Evolutionary conservation across 2,113 vertebrate species (phyloP), one percentile per base, ranked within the genome.

Genomic region (Azemiops feae): DNA sequence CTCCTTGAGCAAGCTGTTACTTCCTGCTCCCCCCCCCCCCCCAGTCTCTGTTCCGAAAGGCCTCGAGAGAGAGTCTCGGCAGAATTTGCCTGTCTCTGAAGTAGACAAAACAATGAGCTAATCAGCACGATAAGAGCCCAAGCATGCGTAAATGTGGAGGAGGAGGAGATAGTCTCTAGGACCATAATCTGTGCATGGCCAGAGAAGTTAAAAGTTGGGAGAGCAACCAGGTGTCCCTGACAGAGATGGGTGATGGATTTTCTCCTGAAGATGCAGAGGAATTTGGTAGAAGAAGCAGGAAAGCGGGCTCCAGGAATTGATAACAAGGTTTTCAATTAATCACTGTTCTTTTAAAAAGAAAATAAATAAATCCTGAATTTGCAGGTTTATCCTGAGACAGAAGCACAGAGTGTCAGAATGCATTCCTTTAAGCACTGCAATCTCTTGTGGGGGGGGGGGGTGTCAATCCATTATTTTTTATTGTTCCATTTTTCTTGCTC

Each of bases 61-160:
- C 87, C 58, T 81, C 60, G 5, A 11, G 16, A 11, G 16, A 34
- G 7, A 20, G 18, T 22, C 3, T 45, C 25, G 27, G 25, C 16
- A 85, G 52, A 2, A 53, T 39, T 85, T 23, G 25, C 16, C 87
- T 16, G 10, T 81, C 60, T 87, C 60, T 45, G 87, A 2, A 52
- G 87, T 34, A 92, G 92, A 92, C 92, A 57, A 89, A 92, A 92
- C 92, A 92, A 47, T n/a, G 10, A 47, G 58, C 64, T 85, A 55
- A 89, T 92, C 64, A 16, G 11, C 2, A 3, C 0, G 34, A 81
- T 55, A 57, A 55, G 8, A 88, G 6, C 12, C 8, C 43, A 3
- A 43, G 18, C 34, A 0, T 52, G 27, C 58, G 87, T 52, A 88
- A 92, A 50, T 47, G 8, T 69, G 86, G 3, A 5, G 11, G n/a